Conservation (phyloP, 2,113 vertebrate genomes). For the Syrmaticus mikado region DNA sequence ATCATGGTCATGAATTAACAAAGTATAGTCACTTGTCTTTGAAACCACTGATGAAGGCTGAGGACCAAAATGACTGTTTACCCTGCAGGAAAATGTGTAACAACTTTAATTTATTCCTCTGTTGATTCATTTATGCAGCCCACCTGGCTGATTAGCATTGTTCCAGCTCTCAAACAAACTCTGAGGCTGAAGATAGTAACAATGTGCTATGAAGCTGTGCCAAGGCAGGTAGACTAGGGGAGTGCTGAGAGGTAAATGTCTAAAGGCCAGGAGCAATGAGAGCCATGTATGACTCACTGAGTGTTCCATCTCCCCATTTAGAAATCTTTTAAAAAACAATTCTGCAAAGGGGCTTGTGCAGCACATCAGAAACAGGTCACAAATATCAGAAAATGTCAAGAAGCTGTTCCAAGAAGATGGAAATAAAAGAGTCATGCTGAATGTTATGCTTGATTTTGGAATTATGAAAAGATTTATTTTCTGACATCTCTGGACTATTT, state of each 20-base stretch:
- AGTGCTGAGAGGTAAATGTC: neutral
- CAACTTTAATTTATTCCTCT: constrained; percentile 1
- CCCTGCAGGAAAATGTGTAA: neutral
- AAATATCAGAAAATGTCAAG: constrained; percentile 12
- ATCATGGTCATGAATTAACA: neutral
- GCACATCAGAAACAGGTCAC: neutral
- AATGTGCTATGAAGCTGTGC: neutral
- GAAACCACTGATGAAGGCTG: neutral
- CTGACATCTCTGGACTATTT: neutral
- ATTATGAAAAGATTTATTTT: neutral
- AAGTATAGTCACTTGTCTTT: neutral
- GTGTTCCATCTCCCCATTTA: neutral
- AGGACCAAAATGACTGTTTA: neutral
- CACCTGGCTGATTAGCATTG: neutral
- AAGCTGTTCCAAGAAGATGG: neutral
- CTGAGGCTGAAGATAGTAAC: neutral
- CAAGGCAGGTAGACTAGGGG: neutral
- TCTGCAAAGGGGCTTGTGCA: neutral
- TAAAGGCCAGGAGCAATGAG: neutral
- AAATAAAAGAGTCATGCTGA: neutral
- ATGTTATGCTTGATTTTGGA: neutral
- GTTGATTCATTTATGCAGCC: neutral
- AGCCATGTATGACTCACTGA: constrained; percentile 21
- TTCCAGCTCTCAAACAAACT: neutral
- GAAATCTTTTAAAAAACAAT: constrained; percentile 1